These are phyloP conservation scores for Cydia splendana DNA, from an alignment of 1,140 invertebrate species.

Conservation along the genomic window DNA sequence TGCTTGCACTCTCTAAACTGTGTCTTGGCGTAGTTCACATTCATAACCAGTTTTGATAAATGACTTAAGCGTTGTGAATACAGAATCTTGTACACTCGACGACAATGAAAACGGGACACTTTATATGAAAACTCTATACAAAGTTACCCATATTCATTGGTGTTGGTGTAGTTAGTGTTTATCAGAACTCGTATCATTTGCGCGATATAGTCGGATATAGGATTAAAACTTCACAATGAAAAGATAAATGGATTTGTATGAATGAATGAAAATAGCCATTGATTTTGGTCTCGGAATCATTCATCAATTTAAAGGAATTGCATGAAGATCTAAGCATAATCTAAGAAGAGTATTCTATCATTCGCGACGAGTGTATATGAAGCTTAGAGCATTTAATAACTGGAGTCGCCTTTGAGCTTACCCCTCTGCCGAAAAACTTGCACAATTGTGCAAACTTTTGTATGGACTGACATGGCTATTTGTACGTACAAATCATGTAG, in stretches of 20 bases:
- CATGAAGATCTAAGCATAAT: too few species aligned
- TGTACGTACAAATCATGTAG: too few species aligned
- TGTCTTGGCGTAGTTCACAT: not conserved
- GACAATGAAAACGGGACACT: not conserved
- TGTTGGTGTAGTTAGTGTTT: too few species aligned
- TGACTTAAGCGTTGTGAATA: not conserved
- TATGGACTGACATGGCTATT: too few species aligned
- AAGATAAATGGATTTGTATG: not conserved
- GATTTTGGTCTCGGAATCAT: not conserved
- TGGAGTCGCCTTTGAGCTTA: too few species aligned
- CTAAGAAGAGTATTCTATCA: too few species aligned
- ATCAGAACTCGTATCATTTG: not conserved
- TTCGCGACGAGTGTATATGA: too few species aligned
- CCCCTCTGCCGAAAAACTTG: too few species aligned
- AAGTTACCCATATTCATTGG: not conserved
- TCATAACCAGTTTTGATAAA: slow-evolving; percentile 19
- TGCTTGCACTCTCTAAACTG: not conserved
- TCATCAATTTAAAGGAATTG: too few species aligned
- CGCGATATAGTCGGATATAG: too few species aligned
- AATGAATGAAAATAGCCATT: slow-evolving; percentile 3
- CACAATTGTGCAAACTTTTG: too few species aligned
- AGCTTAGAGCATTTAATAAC: too few species aligned
- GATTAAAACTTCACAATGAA: not conserved
- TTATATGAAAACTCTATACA: not conserved
- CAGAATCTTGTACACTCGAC: not conserved